Conservation (phyloP, 2,888 invertebrate species). For the Habroteleia sp. region DNA sequence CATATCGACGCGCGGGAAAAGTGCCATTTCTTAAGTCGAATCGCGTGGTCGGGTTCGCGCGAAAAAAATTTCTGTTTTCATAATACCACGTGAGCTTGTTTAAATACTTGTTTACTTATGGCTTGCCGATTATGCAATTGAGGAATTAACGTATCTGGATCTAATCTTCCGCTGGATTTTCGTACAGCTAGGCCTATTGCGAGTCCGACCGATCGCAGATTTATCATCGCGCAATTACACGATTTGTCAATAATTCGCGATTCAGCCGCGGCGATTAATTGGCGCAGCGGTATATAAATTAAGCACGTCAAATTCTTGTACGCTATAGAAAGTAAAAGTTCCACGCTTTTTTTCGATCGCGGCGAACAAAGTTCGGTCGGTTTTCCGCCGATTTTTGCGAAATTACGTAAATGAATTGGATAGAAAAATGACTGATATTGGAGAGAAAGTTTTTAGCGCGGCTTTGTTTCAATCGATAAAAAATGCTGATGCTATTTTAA, state of each 20-base stretch:
- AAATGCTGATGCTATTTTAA: constrained; percentile 14
- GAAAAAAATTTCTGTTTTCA: constrained; percentile 15
- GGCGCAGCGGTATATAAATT: constrained; percentile 39
- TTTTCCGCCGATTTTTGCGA: background rate
- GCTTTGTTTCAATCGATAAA: constrained; percentile 3
- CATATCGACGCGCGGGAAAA: too few relatives aligned
- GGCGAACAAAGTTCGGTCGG: constrained; percentile 2
- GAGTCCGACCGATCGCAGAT: constrained; percentile 37
- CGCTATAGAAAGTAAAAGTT: constrained; percentile 51
- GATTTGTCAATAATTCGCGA: constrained; percentile 51
- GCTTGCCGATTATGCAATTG: constrained; percentile 40
- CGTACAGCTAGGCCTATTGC: constrained; percentile 12
- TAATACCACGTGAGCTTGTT: constrained; percentile 25
- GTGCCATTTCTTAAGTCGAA: background rate
- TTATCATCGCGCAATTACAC: constrained; percentile 55
- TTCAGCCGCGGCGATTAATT: constrained; percentile 33
- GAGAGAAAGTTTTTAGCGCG: constrained; percentile 2
- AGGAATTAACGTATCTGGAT: constrained; percentile 36
- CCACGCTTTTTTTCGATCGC: constrained; percentile 22
- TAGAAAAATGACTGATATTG: constrained; percentile 5
- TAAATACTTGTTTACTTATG: constrained; percentile 37
- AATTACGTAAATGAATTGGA: constrained; percentile 14
- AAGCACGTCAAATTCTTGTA: constrained; percentile 31
- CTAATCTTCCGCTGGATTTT: constrained; percentile 24
- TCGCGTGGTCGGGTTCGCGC: constrained; percentile 1